Base-by-base conservation (phyloP, 2,888 invertebrate genomes). In the Calameuta pallipes region DNA sequence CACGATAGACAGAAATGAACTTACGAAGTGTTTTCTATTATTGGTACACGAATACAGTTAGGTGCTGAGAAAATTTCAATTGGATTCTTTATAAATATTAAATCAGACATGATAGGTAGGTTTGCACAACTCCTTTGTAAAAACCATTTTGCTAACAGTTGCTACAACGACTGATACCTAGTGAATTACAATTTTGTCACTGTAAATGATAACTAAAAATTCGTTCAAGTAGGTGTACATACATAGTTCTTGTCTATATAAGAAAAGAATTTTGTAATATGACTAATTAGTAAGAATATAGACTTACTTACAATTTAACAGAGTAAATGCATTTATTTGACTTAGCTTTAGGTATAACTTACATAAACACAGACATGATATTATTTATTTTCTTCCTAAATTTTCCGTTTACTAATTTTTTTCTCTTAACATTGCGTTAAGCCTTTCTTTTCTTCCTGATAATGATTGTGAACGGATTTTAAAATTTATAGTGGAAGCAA, bases 351-450 rank as follows among this genome's bases (percentile, higher is more conserved):
- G 78, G 41, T 37, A 78, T 78, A 78, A 78, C 75, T 78, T 75
- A 78, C 37, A 78, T 70, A 78, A 78, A 75, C 78, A 77, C 35
- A 78, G 75, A 74, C 77, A 74, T 74, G 74, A 77, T 74, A 77
- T 69, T 74, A 56, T 23, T 56, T 0, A 23, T 23, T 23, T 56
- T 23, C 9, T 56, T 56, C 56, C 23, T 56, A 56, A 56, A 23
- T 23, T 23, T 56, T 56, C 9, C 56, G 56, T 23, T 56, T 56
- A 56, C 23, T 56, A 56, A 23, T 56, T 23, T 56, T 2, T 56
- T 36, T 36, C 12, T 23, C 23, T 23, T 56, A 23, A 56, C 56
- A 41, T 23, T 56, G 56, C 56, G 2, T 23, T 56, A 56, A 56
- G 56, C 56, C 56, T 56, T 56, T 56, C 41, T 41, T 56, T 23